phyloP scores from a whole-genome alignment of 2,888 invertebrate species.

The Harmothoe impar region DNA sequence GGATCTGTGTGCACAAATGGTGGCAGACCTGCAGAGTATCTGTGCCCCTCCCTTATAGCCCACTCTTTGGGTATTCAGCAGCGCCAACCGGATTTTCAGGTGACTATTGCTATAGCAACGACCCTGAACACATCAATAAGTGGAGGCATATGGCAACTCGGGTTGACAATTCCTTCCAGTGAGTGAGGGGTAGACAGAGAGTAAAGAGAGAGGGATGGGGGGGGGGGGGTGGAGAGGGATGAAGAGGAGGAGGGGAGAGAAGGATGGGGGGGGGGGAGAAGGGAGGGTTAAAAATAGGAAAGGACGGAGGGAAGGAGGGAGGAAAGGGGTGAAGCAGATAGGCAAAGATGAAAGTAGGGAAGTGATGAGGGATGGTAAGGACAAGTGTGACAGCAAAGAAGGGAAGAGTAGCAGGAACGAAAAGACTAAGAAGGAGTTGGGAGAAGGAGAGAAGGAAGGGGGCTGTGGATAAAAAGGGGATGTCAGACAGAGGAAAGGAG shows the following conservation, averaged over 20 bases:
- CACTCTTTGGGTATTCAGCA: neutral
- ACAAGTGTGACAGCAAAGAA: too few species aligned
- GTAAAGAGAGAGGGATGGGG: neutral
- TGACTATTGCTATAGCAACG: conserved; percentile 53
- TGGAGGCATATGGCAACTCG: conserved; percentile 21
- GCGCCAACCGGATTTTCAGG: conserved; percentile 7
- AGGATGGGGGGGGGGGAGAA: neutral
- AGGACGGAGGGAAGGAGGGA: neutral
- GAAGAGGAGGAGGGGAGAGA: neutral
- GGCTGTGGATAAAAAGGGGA: too few species aligned
- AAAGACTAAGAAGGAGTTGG: too few species aligned
- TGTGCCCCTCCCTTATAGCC: too few species aligned
- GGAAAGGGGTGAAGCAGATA: neutral
- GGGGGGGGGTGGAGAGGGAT: neutral
- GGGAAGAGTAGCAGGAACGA: too few species aligned
- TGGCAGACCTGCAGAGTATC: neutral
- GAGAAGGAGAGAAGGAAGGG: too few species aligned
- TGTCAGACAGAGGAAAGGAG: too few species aligned
- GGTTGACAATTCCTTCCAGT: neutral
- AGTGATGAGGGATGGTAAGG: too few species aligned
- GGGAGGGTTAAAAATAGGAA: neutral
- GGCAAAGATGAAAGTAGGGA: too few species aligned
- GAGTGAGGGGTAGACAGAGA: neutral
- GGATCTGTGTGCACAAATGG: neutral
- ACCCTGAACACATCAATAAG: conserved; percentile 38